These are phyloP conservation scores for Rhamnusium bicolor DNA, from an alignment of 2,888 invertebrate species.

Conservation along the genomic window DNA sequence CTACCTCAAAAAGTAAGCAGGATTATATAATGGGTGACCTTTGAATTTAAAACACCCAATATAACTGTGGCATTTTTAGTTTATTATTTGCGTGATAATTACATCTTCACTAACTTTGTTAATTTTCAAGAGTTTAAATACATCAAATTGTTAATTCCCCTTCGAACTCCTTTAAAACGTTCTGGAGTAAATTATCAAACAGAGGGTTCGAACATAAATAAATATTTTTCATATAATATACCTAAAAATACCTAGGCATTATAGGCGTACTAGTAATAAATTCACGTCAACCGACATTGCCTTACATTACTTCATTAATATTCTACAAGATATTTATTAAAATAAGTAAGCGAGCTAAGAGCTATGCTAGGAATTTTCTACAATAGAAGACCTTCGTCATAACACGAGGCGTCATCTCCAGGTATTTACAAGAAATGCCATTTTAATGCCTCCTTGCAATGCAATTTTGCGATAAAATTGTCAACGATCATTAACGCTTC, in stretches of 20 bases:
- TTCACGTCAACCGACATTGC: slow-evolving; percentile 5
- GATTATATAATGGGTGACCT: too few relatives aligned
- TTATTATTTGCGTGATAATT: too few relatives aligned
- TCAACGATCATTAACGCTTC: background rate
- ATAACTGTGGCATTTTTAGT: too few relatives aligned
- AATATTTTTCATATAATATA: background rate
- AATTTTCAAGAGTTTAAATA: too few relatives aligned
- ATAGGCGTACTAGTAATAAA: slow-evolving; percentile 13
- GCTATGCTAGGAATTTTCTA: slow-evolving; percentile 28
- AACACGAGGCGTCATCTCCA: slow-evolving; percentile 24
- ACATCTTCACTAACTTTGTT: too few relatives aligned
- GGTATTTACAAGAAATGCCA: slow-evolving; percentile 29
- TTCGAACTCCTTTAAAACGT: too few relatives aligned
- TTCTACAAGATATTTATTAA: slow-evolving; percentile 30
- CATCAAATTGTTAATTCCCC: too few relatives aligned
- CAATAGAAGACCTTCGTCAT: slow-evolving; percentile 23
- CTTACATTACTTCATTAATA: slow-evolving; percentile 28
- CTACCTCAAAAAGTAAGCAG: too few relatives aligned
- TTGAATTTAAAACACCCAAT: too few relatives aligned
- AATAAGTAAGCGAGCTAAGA: slow-evolving; percentile 23
- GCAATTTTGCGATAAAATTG: slow-evolving; percentile 3
- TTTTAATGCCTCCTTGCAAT: slow-evolving; percentile 18
- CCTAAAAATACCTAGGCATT: slow-evolving; percentile 20
- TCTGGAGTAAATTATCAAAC: background rate
- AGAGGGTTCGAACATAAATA: background rate